A percentile compares a stretch with the other conserved stretches of the same genome.
Conservation (phyloP, 2,797 vertebrate genomes). For the Enteromius treurensis region DNA sequence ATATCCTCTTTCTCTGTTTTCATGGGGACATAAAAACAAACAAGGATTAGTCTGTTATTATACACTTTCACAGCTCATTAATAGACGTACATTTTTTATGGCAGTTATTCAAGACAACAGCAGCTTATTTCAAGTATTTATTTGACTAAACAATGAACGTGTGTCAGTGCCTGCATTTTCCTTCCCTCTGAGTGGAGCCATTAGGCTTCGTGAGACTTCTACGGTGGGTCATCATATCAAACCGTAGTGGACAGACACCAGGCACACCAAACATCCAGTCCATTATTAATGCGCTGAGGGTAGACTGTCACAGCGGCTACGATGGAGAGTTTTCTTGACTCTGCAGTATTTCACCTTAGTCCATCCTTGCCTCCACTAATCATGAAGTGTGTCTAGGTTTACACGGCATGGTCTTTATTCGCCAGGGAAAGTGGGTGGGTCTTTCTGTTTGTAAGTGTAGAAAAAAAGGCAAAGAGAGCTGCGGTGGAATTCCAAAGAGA, state of each 20-base stretch:
- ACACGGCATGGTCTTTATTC: slow-evolving; percentile 25
- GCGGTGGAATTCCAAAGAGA: slow-evolving; percentile 39
- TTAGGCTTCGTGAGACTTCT: slow-evolving; percentile 12
- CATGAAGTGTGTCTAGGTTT: slow-evolving; percentile 41
- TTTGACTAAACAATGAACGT: slow-evolving; percentile 32
- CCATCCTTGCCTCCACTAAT: slow-evolving; percentile 20
- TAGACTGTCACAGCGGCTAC: slow-evolving; percentile 22
- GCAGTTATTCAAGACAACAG: slow-evolving; percentile 46
- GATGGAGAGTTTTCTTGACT: slow-evolving; percentile 37
- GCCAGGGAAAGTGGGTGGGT: slow-evolving; percentile 3
- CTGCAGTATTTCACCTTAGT: slow-evolving; percentile 37
- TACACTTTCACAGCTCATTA: slow-evolving; percentile 59
- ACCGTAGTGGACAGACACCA: slow-evolving; percentile 31
- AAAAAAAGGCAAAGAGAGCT: slow-evolving; percentile 13
- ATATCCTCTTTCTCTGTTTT: slow-evolving; percentile 13
- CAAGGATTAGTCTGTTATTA: slow-evolving; percentile 51
- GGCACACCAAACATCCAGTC: slow-evolving; percentile 22
- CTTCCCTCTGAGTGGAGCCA: slow-evolving; percentile 23
- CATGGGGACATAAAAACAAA: slow-evolving; percentile 40
- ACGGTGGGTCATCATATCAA: slow-evolving; percentile 31
- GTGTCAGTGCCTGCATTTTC: slow-evolving; percentile 20
- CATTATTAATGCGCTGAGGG: slow-evolving; percentile 12
- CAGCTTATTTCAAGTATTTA: slow-evolving; percentile 19
- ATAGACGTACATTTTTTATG: slow-evolving; percentile 52
- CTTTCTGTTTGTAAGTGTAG: slow-evolving; percentile 16